phyloP scores from a whole-genome alignment of 2,797 vertebrate species.

The Lutjanus campechanus region DNA sequence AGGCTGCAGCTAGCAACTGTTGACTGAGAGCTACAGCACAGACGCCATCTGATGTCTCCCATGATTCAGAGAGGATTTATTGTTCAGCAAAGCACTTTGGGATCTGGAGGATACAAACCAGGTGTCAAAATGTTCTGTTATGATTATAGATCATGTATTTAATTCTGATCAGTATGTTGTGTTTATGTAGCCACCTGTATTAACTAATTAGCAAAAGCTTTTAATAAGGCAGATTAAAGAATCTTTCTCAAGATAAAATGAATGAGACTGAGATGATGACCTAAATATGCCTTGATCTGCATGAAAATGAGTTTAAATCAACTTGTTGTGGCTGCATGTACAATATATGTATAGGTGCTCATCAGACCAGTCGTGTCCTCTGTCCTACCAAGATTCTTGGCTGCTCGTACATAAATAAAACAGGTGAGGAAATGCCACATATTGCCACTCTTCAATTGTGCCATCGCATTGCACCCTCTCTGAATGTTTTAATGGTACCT shows the following conservation, averaged over 20 bases:
- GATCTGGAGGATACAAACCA: background rate
- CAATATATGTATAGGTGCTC: background rate
- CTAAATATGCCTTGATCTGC: background rate
- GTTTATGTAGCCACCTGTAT: background rate
- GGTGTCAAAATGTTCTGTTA: slow-evolving; percentile 13
- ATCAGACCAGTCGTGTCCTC: background rate
- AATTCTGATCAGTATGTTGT: slow-evolving; percentile 2
- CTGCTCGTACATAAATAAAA: background rate
- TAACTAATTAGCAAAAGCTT: background rate
- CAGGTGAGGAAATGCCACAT: background rate
- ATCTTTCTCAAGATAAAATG: background rate
- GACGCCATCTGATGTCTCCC: slow-evolving; percentile 40
- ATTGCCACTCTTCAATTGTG: no score
- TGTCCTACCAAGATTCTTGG: background rate
- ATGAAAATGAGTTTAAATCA: background rate
- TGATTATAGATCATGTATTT: slow-evolving; percentile 7
- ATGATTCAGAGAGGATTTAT: slow-evolving; percentile 47
- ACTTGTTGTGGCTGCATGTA: background rate
- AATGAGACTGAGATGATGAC: background rate
- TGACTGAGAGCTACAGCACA: slow-evolving; percentile 27
- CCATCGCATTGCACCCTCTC: no score
- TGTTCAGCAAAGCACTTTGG: slow-evolving; percentile 26
- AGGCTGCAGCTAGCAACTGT: slow-evolving; percentile 22
- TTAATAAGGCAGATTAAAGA: background rate
- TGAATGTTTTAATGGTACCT: no score